phyloP scores from a whole-genome alignment of 1,140 invertebrate species.

The Cyrtorhinus lividipennis region DNA sequence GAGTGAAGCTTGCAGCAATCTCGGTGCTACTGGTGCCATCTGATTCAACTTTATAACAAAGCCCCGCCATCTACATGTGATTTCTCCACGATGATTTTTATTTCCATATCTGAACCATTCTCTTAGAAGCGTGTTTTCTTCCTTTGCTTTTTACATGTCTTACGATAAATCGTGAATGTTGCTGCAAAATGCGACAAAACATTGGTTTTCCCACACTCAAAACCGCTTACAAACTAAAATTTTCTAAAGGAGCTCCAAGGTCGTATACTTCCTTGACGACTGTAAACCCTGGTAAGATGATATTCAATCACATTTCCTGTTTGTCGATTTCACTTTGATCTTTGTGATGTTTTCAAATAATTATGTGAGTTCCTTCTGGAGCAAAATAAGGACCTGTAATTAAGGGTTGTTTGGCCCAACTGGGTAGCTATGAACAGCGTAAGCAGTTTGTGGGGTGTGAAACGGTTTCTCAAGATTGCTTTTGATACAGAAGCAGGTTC shows the following conservation, averaged over 20 bases:
- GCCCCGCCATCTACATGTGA: too few relatives aligned
- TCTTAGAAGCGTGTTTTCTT: neutral
- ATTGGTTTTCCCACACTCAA: neutral
- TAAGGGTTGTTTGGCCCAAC: neutral
- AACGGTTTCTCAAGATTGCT: too few relatives aligned
- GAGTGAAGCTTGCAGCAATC: too few relatives aligned
- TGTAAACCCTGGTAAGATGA: constrained; percentile 29
- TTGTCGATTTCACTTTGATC: neutral
- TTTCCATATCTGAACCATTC: too few relatives aligned
- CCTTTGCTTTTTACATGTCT: constrained; percentile 2
- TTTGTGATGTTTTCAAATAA: neutral
- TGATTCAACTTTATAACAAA: too few relatives aligned
- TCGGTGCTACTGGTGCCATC: too few relatives aligned
- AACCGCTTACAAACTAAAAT: constrained; percentile 10
- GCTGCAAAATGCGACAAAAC: neutral
- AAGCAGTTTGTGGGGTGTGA: too few relatives aligned
- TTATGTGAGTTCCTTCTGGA: neutral
- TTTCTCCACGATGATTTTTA: too few relatives aligned
- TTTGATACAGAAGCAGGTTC: too few relatives aligned
- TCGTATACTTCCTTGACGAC: constrained; percentile 30
- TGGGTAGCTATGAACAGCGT: too few relatives aligned
- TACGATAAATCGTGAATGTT: neutral
- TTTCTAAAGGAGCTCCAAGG: constrained; percentile 26
- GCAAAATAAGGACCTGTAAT: neutral
- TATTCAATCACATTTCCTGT: constrained; percentile 14